phyloP scores from a whole-genome alignment of 2,113 vertebrate species.

The Bos javanicus region DNA sequence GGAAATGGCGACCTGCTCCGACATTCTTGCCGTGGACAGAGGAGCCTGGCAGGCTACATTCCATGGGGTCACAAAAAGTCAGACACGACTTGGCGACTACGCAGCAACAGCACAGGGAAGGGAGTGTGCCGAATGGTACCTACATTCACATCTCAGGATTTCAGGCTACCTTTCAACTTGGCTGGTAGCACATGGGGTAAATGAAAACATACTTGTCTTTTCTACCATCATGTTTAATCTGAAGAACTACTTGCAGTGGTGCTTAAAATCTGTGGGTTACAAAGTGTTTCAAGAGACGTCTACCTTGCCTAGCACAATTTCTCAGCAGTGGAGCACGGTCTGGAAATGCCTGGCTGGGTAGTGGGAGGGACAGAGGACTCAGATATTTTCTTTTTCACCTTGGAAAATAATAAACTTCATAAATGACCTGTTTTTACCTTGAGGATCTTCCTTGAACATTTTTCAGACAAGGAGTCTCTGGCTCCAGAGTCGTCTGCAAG shows the following conservation, averaged over 20 bases:
- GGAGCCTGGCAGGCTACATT: background rate
- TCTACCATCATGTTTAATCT: background rate
- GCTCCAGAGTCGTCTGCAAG: background rate
- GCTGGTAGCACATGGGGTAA: background rate
- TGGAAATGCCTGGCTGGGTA: background rate
- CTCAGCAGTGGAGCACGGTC: background rate
- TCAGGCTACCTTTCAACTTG: background rate
- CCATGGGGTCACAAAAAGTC: background rate
- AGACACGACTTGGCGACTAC: background rate
- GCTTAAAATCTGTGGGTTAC: background rate
- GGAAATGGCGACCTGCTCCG: background rate
- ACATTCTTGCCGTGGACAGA: background rate
- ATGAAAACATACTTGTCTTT: background rate
- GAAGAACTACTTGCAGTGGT: background rate
- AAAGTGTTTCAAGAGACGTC: background rate
- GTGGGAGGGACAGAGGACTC: background rate
- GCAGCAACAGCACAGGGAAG: background rate
- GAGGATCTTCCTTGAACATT: background rate
- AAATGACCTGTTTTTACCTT: background rate
- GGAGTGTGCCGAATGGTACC: background rate
- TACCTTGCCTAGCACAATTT: background rate
- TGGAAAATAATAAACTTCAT: background rate
- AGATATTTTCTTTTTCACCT: background rate
- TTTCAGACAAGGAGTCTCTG: background rate
- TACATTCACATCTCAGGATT: background rate